Evolutionary conservation across 2,797 vertebrate species (phyloP).

Genomic region (Telmatherina bonti): DNA sequence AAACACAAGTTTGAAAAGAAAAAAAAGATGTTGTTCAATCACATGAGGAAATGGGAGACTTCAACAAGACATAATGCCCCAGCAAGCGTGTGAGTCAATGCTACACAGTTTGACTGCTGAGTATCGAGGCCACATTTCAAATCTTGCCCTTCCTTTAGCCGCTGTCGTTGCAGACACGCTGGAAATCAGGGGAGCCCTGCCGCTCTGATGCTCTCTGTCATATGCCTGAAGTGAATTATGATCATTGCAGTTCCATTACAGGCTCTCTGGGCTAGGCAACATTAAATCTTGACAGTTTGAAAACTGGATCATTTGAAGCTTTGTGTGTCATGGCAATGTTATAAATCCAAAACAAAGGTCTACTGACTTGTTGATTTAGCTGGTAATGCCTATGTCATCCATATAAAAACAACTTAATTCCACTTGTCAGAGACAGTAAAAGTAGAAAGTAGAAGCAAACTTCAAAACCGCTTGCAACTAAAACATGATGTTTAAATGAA

Average conservation of each 20-base stretch:
- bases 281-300: slow-evolving; percentile 61
- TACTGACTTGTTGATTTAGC: slow-evolving; percentile 51
- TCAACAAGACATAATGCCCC: not conserved
- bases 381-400: slow-evolving; percentile 14
- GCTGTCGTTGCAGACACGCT: slow-evolving; percentile 25
- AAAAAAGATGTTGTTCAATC: not conserved
- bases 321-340: slow-evolving; percentile 30
- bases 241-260: slow-evolving; percentile 54
- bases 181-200: slow-evolving; percentile 48
- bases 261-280: slow-evolving; percentile 32
- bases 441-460: not conserved
- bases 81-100: slow-evolving; percentile 28
- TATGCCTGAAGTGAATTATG: slow-evolving; percentile 54
- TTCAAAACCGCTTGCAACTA: not conserved
- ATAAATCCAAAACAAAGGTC: slow-evolving; percentile 60
- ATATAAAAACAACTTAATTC: slow-evolving; percentile 36
- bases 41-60: not conserved
- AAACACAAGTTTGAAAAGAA: not conserved
- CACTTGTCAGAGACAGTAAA: slow-evolving; percentile 17
- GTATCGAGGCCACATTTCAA: slow-evolving; percentile 38
- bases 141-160: slow-evolving; percentile 32
- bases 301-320: slow-evolving; percentile 44
- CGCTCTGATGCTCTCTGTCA: slow-evolving; percentile 46
- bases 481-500: not conserved
- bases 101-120: slow-evolving; percentile 18